A percentile compares a stretch with the other conserved stretches of the same genome.
Evolutionary conservation across 2,797 vertebrate genomes (phyloP).

Genomic region (Helarctos malayanus): DNA sequence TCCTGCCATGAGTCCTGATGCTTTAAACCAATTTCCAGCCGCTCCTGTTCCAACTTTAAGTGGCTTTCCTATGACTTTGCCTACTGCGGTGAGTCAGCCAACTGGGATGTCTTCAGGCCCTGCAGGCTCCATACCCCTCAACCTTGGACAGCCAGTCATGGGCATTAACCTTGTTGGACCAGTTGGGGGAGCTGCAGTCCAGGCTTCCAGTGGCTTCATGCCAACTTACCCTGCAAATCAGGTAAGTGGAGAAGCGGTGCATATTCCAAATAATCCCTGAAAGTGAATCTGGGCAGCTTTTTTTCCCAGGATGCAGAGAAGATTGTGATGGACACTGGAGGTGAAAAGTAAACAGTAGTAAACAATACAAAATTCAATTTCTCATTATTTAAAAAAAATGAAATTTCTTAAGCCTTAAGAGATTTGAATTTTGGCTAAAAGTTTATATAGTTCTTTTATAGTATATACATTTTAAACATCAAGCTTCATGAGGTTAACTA

Average conservation of each 20-base stretch:
- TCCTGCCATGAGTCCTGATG: constrained; percentile 95
- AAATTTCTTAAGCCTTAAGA: constrained; percentile 65
- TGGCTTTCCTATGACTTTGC: constrained; percentile 93
- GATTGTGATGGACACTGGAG: background rate
- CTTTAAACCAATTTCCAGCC: constrained; percentile 96
- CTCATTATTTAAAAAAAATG: constrained; percentile 45
- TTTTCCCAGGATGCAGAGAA: accelerated
- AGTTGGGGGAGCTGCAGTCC: constrained; percentile 83
- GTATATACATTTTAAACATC: constrained; percentile 31
- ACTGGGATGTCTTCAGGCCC: constrained; percentile 90
- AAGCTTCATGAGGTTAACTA: background rate
- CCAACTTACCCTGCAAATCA: constrained; percentile 88
- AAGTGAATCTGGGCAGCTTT: background rate
- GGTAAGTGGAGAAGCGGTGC: constrained; percentile 80
- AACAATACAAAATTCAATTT: constrained; percentile 39
- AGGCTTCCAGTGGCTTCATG: constrained; percentile 87
- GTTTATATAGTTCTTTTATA: constrained; percentile 43
- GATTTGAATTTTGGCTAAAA: constrained; percentile 55
- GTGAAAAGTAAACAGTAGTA: constrained; percentile 19
- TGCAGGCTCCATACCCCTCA: constrained; percentile 91
- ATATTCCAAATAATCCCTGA: background rate
- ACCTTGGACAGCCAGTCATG: constrained; percentile 91
- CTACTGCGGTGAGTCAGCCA: constrained; percentile 92
- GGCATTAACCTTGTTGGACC: constrained; percentile 89
- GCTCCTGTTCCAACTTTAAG: constrained; percentile 96